Conservation (phyloP, 2,113 vertebrate genomes). For the Diadophis punctatus region DNA sequence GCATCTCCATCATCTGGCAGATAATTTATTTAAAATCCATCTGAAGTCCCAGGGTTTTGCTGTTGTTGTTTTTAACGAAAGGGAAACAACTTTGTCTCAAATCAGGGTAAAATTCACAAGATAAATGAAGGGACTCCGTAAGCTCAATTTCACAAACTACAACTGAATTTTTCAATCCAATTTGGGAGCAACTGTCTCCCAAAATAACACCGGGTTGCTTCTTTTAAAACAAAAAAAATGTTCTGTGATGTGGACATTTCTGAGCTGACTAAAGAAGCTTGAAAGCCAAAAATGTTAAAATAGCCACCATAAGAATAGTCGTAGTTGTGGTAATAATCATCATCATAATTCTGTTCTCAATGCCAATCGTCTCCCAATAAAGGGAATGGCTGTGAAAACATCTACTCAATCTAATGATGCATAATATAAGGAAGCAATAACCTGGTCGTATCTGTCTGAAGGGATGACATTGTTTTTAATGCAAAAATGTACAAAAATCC, state of each 20-base stretch:
- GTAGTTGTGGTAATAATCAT: neutral
- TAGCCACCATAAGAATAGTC: neutral
- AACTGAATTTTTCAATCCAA: conserved; percentile 72
- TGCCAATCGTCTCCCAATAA: conserved; percentile 73
- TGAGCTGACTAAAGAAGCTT: conserved; percentile 73
- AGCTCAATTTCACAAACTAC: conserved; percentile 29
- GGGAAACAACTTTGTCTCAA: neutral
- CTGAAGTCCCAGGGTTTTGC: neutral
- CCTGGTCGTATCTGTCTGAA: conserved; percentile 59
- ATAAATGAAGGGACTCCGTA: neutral
- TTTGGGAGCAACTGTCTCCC: conserved; percentile 67
- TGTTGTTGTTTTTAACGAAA: neutral
- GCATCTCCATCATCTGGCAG: neutral
- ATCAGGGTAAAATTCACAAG: neutral
- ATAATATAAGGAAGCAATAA: conserved; percentile 71
- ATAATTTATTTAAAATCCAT: neutral
- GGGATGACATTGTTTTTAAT: conserved; percentile 63
- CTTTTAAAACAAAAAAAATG: conserved; percentile 62
- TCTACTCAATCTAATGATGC: conserved; percentile 73
- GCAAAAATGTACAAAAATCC: conserved; percentile 60
- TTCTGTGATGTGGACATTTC: conserved; percentile 66
- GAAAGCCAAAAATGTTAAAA: conserved; percentile 69
- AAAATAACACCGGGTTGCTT: conserved; percentile 5
- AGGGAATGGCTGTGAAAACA: conserved; percentile 76
- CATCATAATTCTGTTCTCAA: conserved; percentile 64